Conservation (phyloP, 2,113 vertebrate species). For the Galeopterus variegatus region DNA sequence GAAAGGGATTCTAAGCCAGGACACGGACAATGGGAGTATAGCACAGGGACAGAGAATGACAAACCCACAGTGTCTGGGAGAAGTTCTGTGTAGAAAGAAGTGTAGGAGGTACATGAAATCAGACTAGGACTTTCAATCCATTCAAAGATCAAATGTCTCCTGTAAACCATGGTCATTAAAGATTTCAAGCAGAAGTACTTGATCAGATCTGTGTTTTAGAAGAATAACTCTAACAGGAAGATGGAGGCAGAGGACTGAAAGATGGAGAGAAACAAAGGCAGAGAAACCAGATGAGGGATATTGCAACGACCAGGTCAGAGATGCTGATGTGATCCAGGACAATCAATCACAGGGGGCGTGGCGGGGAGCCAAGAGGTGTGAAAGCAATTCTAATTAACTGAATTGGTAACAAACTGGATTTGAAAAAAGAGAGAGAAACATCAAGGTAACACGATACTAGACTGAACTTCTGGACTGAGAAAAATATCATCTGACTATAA, state of each 20-base stretch:
- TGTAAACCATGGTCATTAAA: background rate
- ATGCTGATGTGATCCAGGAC: background rate
- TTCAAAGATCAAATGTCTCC: background rate
- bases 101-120: slow-evolving; percentile 47
- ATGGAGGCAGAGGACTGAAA: background rate
- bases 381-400: background rate
- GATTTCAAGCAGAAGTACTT: slow-evolving; percentile 54
- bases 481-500: background rate
- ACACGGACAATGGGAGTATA: background rate
- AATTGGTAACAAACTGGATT: background rate
- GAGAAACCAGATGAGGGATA: background rate
- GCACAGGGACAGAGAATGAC: background rate
- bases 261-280: background rate
- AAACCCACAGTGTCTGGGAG: background rate
- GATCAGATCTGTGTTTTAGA: slow-evolving; percentile 27
- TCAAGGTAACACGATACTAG: background rate
- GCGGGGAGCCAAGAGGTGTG: background rate
- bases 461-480: background rate
- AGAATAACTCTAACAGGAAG: slow-evolving; percentile 16
- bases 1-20: slow-evolving; percentile 32
- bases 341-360: background rate
- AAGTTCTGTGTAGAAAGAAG: slow-evolving; percentile 27
- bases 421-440: background rate
- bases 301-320: background rate
- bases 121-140: slow-evolving; percentile 54